Conservation (phyloP, 53 echinoderm and acorn worm genomes). For the Glandiceps talaboti region DNA sequence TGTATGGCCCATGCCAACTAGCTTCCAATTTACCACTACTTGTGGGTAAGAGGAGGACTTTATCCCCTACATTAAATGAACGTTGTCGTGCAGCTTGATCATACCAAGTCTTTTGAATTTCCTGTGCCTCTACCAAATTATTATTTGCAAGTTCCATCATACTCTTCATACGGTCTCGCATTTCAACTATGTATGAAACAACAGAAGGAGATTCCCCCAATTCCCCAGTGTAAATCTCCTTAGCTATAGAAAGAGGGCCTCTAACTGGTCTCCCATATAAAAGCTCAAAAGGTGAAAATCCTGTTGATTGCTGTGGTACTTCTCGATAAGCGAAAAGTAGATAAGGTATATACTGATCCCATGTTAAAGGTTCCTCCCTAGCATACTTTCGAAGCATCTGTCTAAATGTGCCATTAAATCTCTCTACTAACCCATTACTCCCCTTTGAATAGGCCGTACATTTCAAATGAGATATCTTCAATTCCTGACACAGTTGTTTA, state of each 20-base stretch:
- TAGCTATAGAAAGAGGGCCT: slow-evolving; percentile 25
- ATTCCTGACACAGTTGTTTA: slow-evolving; percentile 10
- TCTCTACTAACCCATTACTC: slow-evolving; percentile 23
- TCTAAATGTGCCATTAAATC: slow-evolving; percentile 24
- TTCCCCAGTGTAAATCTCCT: background rate
- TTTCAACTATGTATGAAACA: too few species aligned
- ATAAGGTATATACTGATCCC: slow-evolving; percentile 21
- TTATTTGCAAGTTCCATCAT: too few species aligned
- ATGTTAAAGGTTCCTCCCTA: slow-evolving; percentile 6
- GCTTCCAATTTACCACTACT: too few species aligned
- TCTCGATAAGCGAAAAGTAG: slow-evolving; percentile 29
- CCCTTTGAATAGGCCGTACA: slow-evolving; percentile 16
- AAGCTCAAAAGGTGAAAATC: slow-evolving; percentile 28
- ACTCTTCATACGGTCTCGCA: too few species aligned
- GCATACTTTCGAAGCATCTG: slow-evolving; percentile 16
- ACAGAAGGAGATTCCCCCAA: background rate
- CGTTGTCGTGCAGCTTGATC: too few species aligned
- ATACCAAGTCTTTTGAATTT: too few species aligned
- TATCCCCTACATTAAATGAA: too few species aligned
- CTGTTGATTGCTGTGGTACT: slow-evolving; percentile 24
- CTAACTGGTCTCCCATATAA: slow-evolving; percentile 22
- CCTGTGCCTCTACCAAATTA: too few species aligned
- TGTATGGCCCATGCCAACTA: too few species aligned
- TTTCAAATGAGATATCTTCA: slow-evolving; percentile 4
- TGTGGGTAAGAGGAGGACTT: too few species aligned